Base-by-base conservation (phyloP, 2,797 vertebrate genomes). In the Molossus molossus region DNA sequence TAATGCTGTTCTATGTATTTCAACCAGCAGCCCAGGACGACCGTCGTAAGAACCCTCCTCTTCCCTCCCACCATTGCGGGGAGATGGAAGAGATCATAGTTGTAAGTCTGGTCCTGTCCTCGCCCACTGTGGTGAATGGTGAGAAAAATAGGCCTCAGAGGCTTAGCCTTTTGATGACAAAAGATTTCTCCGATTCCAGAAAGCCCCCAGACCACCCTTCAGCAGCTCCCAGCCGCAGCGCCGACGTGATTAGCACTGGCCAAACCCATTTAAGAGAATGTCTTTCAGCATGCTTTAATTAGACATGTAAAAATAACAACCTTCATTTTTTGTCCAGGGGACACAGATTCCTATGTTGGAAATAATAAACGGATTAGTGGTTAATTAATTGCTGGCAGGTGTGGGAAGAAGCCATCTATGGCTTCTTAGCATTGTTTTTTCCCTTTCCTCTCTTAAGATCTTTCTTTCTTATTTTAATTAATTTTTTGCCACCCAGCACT, bases 351-450 rank as follows among this genome's bases (percentile, higher is more conserved):
- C 94, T 87, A 88, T 95, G 85, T 96, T 96, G 97, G 92, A 98
- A 96, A 95, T 98, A 98, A 98, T 97, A 97, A 98, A 97, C 23
- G 87, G 95, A 97, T 97, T 98, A 27, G n/a, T 97, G 97, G 97
- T 98, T 98, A 98, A 98, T 98, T 98, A 98, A 98, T 98, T 98
- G 97, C 84, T 91, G 90, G 87, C 96, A 98, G 98, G 97, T 98
- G 97, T 95, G 93, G 95, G 93, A 84, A 92, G 70, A 88, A 96
- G 76, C 75, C 60, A 94, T 94, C 94, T 1, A 1, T 58, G 4
- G n/a, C 86, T 95, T 96, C 95, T 96, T 89, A 76, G 82, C 76
- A 17, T 50, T 85, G 9, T 53, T 93, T 70, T 64, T 50, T 23
- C 40, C 67, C 67, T 87, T 95, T 70, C 25, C 91, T 97, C 96